Conservation (phyloP, 2,797 vertebrate genomes). For the Aulostomus chinensis region DNA sequence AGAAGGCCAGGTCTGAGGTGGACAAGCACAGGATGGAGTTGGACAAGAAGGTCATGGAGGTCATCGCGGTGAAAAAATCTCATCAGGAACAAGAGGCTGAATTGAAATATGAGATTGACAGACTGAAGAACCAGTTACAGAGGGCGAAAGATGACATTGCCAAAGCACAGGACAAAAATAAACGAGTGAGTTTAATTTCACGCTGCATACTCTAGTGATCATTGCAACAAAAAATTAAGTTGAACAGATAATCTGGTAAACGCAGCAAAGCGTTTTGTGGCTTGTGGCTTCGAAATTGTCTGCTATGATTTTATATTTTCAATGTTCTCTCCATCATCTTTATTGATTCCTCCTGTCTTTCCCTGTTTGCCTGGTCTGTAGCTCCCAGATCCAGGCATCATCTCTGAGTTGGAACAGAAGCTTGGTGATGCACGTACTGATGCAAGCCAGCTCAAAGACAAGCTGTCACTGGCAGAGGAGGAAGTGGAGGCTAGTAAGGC, state of each 20-base stretch:
- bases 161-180: constrained; percentile 84
- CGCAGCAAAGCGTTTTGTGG: not conserved
- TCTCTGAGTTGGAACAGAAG: constrained; percentile 77
- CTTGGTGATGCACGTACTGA: constrained; percentile 79
- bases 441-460: constrained; percentile 79
- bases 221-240: too few relatives aligned
- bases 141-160: constrained; percentile 77
- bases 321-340: not conserved
- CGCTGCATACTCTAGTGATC: too few relatives aligned
- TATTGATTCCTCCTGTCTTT: not conserved
- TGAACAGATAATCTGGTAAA: too few relatives aligned
- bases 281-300: not conserved
- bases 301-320: not conserved
- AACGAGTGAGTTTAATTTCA: constrained; percentile 71
- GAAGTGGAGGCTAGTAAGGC: constrained; percentile 77
- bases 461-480: constrained; percentile 81
- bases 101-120: constrained; percentile 80
- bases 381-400: constrained; percentile 75
- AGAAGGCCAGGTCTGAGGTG: constrained; percentile 72
- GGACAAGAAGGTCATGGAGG: constrained; percentile 85
- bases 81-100: constrained; percentile 80
- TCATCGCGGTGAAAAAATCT: constrained; percentile 75
- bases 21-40: constrained; percentile 74
- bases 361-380: constrained; percentile 36
- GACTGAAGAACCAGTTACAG: constrained; percentile 81